Percentiles rank a stretch among this genome's conserved stretches.
These are phyloP conservation scores for Probosciger aterrimus DNA, from an alignment of 2,113 vertebrate genomes.

Conservation along the genomic window DNA sequence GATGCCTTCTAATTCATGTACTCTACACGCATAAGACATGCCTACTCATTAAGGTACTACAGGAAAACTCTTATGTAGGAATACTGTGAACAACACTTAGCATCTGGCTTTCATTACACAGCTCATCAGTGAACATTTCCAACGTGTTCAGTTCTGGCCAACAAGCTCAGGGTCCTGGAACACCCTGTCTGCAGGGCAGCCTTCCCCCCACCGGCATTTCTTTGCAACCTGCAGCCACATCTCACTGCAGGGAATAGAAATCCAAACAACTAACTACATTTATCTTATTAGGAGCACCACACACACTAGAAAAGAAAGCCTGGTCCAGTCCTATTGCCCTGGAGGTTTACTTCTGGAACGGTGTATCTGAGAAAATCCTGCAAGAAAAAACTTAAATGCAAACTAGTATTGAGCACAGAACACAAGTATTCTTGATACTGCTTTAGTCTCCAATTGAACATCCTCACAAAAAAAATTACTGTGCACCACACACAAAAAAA, in stretches of 20 bases:
- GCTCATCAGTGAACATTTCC: constrained; percentile 8
- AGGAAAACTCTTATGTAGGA: neutral
- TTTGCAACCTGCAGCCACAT: neutral
- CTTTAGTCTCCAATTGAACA: constrained; percentile 18
- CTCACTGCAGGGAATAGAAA: neutral
- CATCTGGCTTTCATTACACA: neutral
- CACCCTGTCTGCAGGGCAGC: neutral
- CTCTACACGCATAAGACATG: neutral
- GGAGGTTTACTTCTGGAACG: neutral
- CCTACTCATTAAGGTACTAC: neutral
- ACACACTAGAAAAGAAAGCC: neutral
- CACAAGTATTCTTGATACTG: neutral
- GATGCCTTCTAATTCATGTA: neutral
- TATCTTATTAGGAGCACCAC: neutral
- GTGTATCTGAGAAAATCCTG: neutral
- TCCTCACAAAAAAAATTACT: constrained; percentile 34
- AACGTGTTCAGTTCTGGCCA: neutral
- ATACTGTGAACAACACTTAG: neutral
- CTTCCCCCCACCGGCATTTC: neutral
- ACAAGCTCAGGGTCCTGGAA: neutral
- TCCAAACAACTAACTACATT: neutral
- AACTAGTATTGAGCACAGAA: neutral
- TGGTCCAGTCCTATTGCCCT: neutral
- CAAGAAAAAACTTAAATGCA: constrained; percentile 11
- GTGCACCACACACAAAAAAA: constrained; percentile 49